Evolutionary conservation across 2,797 vertebrate genomes (phyloP), one percentile per base, ranked within the genome.

Genomic region (Gambusia yucatana): DNA sequence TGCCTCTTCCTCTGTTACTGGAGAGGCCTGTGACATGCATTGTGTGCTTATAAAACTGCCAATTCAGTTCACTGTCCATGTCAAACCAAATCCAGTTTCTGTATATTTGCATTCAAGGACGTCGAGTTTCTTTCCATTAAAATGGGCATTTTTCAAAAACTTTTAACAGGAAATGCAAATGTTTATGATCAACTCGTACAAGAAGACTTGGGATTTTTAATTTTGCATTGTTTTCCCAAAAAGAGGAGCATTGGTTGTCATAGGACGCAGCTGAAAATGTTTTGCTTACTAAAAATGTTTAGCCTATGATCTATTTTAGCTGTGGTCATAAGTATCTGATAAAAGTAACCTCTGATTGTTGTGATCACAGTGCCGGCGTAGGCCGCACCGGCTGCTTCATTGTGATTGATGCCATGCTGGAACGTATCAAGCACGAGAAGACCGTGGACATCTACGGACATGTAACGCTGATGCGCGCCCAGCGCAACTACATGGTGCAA

Each of bases 401-500:
- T 86, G 98, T 99, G 93, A 99, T 99, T 93, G 98, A 99, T 92
- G 98, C 98, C 93, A 99, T 99, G 98, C 90, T 99, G 94, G 98
- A 99, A 93, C 96, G 98, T 88, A 99, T 99, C 96, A 98, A 99
- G 91, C 98, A 99, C 91, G 98, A 99, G 97, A 99, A 99, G 95
- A 99, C 98, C 81, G 98, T 97, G 95, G 98, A 99, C 95, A 99
- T 99, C 96, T 99, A 99, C 83, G 98, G 98, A 89, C 98, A 99
- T 65, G 98, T 99, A 90, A 99, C 98, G 82, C 96, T 99, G 94
- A 99, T 99, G 98, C 97, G 98, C 86, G 97, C 98, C 76, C 98
- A 99, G 95, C 97, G 98, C 92, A 99, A 99, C 96, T 99, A 99
- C 95, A 99, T 99, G 98, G 98, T 99, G 95, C 98, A 99, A 93